Evolutionary conservation across 2,888 invertebrate genomes (phyloP).

Genomic region (Drosophila neonasuta): DNA sequence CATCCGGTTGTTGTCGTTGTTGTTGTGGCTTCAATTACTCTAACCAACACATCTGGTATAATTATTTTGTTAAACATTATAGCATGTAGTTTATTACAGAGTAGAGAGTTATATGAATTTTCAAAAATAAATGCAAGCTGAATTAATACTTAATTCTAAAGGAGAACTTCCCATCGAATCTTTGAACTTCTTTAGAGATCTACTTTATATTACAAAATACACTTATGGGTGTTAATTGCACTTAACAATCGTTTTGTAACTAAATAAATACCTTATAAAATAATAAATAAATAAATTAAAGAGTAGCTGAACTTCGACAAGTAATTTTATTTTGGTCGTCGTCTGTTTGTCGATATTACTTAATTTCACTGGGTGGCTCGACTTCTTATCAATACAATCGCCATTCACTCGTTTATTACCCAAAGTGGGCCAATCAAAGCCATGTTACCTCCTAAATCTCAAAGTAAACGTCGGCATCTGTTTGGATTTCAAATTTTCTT

Average conservation of each 20-base stretch:
- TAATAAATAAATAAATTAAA: constrained; percentile 12
- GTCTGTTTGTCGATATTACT: constrained; percentile 24
- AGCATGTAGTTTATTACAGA: background rate
- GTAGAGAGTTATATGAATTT: background rate
- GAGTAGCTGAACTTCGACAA: constrained; percentile 17
- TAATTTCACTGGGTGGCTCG: constrained; percentile 30
- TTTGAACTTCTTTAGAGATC: constrained; percentile 1
- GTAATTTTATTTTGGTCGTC: background rate
- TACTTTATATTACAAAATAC: background rate
- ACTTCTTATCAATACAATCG: constrained; percentile 33
- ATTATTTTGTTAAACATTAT: background rate
- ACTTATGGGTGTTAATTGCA: background rate
- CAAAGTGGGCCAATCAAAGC: constrained; percentile 7
- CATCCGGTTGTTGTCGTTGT: constrained; percentile 52
- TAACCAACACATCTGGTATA: constrained; percentile 9
- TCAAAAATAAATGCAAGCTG: background rate
- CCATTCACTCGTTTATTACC: constrained; percentile 8
- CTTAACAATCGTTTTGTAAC: background rate
- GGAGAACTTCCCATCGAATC: background rate
- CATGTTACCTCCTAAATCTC: constrained; percentile 16
- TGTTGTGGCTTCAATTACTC: constrained; percentile 12
- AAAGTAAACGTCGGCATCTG: constrained; percentile 17
- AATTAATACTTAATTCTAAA: background rate
- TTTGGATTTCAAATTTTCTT: constrained; percentile 58
- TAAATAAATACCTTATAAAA: constrained; percentile 1